phyloP scores from a whole-genome alignment of 2,888 invertebrate species.

The Saturnia japonica region DNA sequence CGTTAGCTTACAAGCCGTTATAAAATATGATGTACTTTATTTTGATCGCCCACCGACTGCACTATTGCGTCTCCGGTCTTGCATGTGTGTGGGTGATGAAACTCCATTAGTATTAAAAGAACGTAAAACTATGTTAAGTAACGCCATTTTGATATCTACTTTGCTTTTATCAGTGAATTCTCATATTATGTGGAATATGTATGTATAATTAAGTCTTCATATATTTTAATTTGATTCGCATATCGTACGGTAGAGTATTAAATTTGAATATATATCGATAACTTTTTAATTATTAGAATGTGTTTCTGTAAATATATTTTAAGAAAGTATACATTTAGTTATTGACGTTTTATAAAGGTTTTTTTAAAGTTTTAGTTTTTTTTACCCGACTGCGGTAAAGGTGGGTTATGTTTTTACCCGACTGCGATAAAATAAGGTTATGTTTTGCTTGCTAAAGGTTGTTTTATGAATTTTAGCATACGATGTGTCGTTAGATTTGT shows the following conservation, averaged over 20 bases:
- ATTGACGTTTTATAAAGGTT: neutral
- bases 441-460: too few species aligned
- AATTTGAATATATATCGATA: slow-evolving; percentile 7
- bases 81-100: neutral
- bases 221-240: slow-evolving; percentile 1
- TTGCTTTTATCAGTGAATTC: neutral
- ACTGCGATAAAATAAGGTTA: too few species aligned
- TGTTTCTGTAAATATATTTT: neutral
- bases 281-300: neutral
- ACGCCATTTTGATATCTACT: slow-evolving; percentile 13
- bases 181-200: neutral
- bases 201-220: neutral
- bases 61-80: neutral
- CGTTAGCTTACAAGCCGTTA: neutral
- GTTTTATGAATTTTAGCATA: too few species aligned
- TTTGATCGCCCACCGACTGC: neutral
- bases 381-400: too few species aligned
- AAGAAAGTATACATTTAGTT: neutral
- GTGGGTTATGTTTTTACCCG: too few species aligned
- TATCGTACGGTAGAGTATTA: neutral
- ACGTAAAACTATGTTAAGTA: neutral
- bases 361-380: too few species aligned
- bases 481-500: too few species aligned
- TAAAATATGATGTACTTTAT: neutral
- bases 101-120: neutral